These are phyloP conservation scores for Mystacornis crossleyi DNA, from an alignment of 2,113 vertebrate genomes.

Conservation along the genomic window DNA sequence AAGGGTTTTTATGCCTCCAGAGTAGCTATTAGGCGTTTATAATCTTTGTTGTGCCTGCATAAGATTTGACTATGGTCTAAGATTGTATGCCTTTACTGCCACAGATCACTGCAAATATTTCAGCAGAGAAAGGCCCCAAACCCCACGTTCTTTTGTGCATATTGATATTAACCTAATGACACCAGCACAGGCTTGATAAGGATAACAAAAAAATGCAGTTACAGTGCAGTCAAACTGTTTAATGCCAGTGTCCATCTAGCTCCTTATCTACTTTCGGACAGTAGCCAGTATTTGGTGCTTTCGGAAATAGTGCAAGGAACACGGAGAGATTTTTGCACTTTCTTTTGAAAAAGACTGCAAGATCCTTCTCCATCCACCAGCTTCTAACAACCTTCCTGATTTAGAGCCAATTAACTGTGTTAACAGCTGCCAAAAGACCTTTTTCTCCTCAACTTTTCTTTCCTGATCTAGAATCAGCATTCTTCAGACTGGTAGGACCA, in stretches of 20 bases:
- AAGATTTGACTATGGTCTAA: not conserved
- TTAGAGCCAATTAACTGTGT: not conserved
- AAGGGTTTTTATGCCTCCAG: not conserved
- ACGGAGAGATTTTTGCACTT: not conserved
- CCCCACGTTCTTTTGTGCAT: not conserved
- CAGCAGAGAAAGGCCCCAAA: not conserved
- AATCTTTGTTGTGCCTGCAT: not conserved
- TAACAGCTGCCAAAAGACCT: not conserved
- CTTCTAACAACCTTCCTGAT: not conserved
- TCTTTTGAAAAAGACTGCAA: not conserved
- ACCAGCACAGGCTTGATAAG: not conserved
- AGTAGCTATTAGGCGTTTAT: not conserved
- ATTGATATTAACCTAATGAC: not conserved
- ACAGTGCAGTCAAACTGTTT: not conserved
- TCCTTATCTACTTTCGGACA: not conserved
- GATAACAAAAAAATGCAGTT: not conserved
- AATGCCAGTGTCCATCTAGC: not conserved
- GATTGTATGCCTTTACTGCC: not conserved
- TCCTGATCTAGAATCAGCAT: not conserved
- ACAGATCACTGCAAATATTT: not conserved
- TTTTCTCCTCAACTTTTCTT: not conserved
- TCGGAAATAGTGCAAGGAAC: not conserved
- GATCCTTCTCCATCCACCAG: not conserved
- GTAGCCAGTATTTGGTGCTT: not conserved
- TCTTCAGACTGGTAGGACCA: not conserved